These are phyloP conservation scores for Nematostella vectensis DNA, from an alignment of 92 coral and sea anemone species.

Conservation along the genomic window DNA sequence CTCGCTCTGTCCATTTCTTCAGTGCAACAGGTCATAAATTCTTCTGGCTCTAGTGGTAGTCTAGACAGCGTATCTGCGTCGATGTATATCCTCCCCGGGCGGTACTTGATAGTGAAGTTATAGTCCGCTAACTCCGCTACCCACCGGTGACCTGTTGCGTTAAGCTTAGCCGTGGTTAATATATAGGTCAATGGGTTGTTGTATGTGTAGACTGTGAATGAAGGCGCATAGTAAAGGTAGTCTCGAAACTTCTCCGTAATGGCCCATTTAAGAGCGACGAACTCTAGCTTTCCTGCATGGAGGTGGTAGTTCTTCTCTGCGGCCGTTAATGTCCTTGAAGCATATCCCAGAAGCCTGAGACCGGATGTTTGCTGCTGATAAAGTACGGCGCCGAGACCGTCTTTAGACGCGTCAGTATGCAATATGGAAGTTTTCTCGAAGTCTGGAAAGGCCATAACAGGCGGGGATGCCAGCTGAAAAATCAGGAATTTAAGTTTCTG, in stretches of 20 bases:
- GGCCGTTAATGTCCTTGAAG: slow-evolving; percentile 35
- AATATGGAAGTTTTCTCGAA: slow-evolving; percentile 3
- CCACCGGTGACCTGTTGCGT: slow-evolving; percentile 41
- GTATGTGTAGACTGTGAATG: slow-evolving; percentile 35
- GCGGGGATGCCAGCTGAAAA: slow-evolving; percentile 1
- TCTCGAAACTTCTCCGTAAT: slow-evolving; percentile 32
- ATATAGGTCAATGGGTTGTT: slow-evolving; percentile 43
- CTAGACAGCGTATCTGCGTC: slow-evolving; percentile 36
- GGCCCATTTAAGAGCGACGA: slow-evolving; percentile 34
- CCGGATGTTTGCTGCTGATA: neutral
- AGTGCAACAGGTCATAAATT: neutral
- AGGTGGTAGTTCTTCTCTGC: slow-evolving; percentile 39
- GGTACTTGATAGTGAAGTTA: slow-evolving; percentile 25
- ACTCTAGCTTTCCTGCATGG: slow-evolving; percentile 42
- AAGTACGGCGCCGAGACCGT: slow-evolving; percentile 1
- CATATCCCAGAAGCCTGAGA: slow-evolving; percentile 26
- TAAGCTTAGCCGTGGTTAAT: slow-evolving; percentile 35
- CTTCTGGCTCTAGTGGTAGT: neutral
- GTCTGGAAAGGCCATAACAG: slow-evolving; percentile 5
- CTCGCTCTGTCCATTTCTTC: slow-evolving; percentile 4
- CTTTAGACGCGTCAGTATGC: slow-evolving; percentile 5
- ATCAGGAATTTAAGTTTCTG: neutral
- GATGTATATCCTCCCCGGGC: slow-evolving; percentile 37
- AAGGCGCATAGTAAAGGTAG: slow-evolving; percentile 29
- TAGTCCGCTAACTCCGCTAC: slow-evolving; percentile 50